Evolutionary conservation across 2,888 invertebrate species (phyloP).

Genomic region (Danaus chrysippus): DNA sequence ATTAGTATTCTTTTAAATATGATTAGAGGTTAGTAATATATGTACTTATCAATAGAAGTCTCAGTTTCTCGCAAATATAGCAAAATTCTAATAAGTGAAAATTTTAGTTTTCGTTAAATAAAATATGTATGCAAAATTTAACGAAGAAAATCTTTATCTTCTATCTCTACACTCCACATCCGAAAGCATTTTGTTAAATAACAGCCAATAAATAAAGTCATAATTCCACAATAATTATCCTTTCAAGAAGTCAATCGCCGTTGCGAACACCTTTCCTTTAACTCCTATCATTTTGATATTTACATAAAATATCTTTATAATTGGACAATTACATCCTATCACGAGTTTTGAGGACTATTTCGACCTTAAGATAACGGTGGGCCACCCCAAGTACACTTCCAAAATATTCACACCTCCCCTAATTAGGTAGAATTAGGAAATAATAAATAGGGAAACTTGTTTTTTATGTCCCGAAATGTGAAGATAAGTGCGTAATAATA

Average conservation of each 20-base stretch:
- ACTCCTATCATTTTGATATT: conserved; percentile 45
- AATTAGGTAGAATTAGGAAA: conserved; percentile 69
- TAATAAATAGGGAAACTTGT: conserved; percentile 62
- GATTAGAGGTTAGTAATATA: not conserved
- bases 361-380: conserved; percentile 12
- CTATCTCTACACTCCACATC: not conserved
- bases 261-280: conserved; percentile 37
- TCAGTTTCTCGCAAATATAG: no score
- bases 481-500: conserved; percentile 62
- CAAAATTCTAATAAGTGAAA: no score
- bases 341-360: conserved; percentile 16
- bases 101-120: no score
- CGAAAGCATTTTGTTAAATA: not conserved
- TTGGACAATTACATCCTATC: conserved; percentile 74
- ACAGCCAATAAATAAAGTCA: conserved; percentile 1
- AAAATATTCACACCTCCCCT: conserved; percentile 73
- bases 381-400: conserved; percentile 46
- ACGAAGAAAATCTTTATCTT: not conserved
- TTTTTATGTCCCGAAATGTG: conserved; percentile 45
- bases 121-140: no score
- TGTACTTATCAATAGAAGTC: no score
- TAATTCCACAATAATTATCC: conserved; percentile 5
- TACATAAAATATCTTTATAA: conserved; percentile 71
- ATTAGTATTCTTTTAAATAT: not conserved
- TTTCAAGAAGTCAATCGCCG: conserved; percentile 16